Evolutionary conservation across 2,113 vertebrate genomes (phyloP), one percentile per base, ranked within the genome.

Genomic region (Connochaetes taurinus): DNA sequence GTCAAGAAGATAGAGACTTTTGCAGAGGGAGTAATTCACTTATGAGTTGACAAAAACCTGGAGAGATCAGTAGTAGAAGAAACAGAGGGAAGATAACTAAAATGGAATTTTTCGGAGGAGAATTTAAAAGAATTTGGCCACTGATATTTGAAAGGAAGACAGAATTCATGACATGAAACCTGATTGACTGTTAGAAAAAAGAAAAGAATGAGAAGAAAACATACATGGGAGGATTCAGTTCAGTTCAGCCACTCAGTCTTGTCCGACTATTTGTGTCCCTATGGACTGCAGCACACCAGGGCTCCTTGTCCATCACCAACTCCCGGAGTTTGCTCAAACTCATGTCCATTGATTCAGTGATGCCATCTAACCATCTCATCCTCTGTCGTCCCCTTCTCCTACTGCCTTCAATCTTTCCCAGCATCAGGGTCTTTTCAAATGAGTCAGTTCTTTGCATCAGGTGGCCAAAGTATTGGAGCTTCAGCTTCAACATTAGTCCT

Each of bases 61-160:
- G 1, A 2, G 9, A 57, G 21, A 45, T 25, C 5, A 95, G 74
- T 19, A 67, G 21, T 25, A 85, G n/a, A 31, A 45, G 27, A 96
- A 74, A 67, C 33, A 4, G 27, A 91, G 1, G 62, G 1, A 6
- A 95, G 94, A 40, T 55, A 81, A 40, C 14, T 60, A 67, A 88
- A 91, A 53, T 13, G 88, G 76, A 47, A 25, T 40, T 47, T 50
- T 60, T 60, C 7, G 29, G 40, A 60, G 40, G 23, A 90, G 83
- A 80, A 74, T 16, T 40, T 52, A 45, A 92, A 96, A 94, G 33
- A 87, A 60, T 43, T 58, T 86, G 36, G 27, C 91, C 74, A 83
- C 33, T 76, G 33, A 14, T 50, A 58, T 76, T 82, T 89, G 14
- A 62, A 57, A 85, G 7, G 6, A 87, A 84, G 47, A 40, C 6